Conservation (phyloP, 2,797 vertebrate genomes). For the Lagorchestes hirsutus region DNA sequence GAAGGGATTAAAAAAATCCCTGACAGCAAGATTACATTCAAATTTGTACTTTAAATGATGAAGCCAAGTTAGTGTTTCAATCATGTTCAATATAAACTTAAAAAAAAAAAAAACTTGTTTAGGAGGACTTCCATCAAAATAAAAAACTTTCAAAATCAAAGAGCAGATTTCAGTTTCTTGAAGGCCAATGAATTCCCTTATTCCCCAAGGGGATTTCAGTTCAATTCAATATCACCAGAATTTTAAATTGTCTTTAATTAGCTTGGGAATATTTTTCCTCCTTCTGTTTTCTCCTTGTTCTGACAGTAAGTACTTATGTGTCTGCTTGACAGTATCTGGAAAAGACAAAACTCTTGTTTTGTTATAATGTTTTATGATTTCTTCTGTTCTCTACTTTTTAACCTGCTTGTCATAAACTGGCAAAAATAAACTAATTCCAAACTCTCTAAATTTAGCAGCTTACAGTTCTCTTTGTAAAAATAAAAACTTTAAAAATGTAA, state of each 20-base stretch:
- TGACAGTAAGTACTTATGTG: neutral
- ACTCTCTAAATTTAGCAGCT: neutral
- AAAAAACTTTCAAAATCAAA: neutral
- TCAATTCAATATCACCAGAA: neutral
- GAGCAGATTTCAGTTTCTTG: neutral
- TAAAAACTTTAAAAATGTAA: neutral
- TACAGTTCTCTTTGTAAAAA: slow-evolving; percentile 47
- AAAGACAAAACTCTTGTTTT: slow-evolving; percentile 31
- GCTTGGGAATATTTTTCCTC: neutral
- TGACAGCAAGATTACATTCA: neutral
- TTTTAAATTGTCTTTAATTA: neutral
- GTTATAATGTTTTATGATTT: slow-evolving; percentile 17
- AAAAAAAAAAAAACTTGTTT: neutral
- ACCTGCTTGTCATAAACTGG: slow-evolving; percentile 46
- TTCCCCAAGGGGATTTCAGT: neutral
- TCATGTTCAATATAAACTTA: neutral
- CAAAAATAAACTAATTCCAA: slow-evolving; percentile 33
- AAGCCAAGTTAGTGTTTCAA: neutral
- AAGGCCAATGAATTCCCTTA: neutral
- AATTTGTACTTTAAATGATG: neutral
- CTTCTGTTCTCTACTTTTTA: slow-evolving; percentile 19
- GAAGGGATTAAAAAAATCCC: neutral
- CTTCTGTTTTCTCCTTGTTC: neutral
- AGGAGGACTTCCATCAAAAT: neutral
- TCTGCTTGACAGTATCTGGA: slow-evolving; percentile 5